These are phyloP conservation scores for Oryzias dopingdopingensis DNA, from an alignment of 2,797 vertebrate genomes.

Conservation along the genomic window DNA sequence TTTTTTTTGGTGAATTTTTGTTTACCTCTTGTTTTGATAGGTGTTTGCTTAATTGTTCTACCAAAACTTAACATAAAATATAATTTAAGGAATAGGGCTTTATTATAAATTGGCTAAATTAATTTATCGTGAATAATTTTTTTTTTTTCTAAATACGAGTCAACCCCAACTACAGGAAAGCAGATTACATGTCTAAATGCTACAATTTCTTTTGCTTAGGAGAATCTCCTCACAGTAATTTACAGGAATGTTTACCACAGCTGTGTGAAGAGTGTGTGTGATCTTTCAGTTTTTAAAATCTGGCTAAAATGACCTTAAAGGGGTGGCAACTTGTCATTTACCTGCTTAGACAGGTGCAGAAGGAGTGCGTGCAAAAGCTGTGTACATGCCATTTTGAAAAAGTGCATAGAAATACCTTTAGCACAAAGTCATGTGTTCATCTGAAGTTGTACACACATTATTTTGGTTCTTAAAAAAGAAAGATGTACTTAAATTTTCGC, in stretches of 20 bases:
- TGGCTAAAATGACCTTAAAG: no score
- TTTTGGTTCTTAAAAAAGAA: no score
- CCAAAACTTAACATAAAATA: slow-evolving; percentile 11
- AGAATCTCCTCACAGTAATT: slow-evolving; percentile 22
- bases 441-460: no score
- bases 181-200: slow-evolving; percentile 41
- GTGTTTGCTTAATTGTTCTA: slow-evolving; percentile 4
- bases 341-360: no score
- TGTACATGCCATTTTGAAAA: no score
- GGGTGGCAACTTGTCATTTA: no score
- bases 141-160: slow-evolving; percentile 20
- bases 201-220: slow-evolving; percentile 36
- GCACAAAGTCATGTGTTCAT: no score
- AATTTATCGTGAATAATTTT: slow-evolving; percentile 19
- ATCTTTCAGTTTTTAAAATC: no score
- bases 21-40: slow-evolving; percentile 1
- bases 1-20: slow-evolving; percentile 1
- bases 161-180: slow-evolving; percentile 40
- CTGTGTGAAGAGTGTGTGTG: no score
- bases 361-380: no score
- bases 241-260: no score
- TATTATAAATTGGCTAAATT: neutral
- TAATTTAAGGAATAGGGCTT: slow-evolving; percentile 4
- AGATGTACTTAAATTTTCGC: neutral
- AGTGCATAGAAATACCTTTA: no score